These are phyloP conservation scores for Percopsis transmontana DNA, from an alignment of 2,113 vertebrate species.

Conservation along the genomic window DNA sequence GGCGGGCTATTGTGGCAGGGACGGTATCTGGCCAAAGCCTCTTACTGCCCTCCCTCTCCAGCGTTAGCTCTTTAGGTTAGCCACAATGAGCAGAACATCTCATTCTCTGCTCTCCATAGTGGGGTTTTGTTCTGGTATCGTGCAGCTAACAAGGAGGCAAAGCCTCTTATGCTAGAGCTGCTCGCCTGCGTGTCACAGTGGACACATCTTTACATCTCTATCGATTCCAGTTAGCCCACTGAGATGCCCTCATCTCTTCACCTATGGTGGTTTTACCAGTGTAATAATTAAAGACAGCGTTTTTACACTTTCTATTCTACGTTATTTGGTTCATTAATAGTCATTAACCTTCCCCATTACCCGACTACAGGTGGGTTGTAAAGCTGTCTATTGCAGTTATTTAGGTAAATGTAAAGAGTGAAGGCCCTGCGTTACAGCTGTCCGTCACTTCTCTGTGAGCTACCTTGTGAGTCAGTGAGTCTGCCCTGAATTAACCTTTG, in stretches of 20 bases:
- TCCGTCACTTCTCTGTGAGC: no score
- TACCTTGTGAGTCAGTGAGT: no score
- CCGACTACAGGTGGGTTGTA: no score
- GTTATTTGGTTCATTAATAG: no score
- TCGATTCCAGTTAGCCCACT: neutral
- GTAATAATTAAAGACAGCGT: no score
- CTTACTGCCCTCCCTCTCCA: slow-evolving; percentile 1
- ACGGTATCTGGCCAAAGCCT: slow-evolving; percentile 2
- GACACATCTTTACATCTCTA: neutral
- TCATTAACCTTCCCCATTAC: no score
- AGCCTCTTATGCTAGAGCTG: neutral
- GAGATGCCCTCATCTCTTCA: neutral
- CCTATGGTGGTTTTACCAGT: neutral
- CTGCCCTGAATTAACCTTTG: no score
- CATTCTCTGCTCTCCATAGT: neutral
- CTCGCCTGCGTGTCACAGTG: neutral
- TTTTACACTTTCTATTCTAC: no score
- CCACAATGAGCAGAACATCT: neutral
- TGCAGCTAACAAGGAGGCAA: neutral
- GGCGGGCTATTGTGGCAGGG: neutral
- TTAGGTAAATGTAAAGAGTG: no score
- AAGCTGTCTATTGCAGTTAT: no score
- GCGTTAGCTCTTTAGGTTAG: neutral
- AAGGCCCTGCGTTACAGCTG: no score
- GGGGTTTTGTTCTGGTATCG: neutral